Conservation (phyloP, 2,888 invertebrate genomes). For the Trichopoda pennipes region DNA sequence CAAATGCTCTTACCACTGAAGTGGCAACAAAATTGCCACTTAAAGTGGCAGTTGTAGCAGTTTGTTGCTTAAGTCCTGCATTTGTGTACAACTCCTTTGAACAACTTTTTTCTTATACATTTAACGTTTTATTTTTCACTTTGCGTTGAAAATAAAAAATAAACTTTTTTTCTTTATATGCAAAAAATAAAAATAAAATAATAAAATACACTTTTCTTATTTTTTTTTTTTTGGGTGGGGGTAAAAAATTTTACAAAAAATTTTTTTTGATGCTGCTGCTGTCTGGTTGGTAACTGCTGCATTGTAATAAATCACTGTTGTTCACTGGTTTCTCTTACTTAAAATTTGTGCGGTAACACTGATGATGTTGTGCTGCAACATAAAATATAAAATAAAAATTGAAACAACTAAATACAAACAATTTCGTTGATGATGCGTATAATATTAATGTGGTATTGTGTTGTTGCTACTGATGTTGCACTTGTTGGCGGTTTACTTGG, state of each 20-base stretch:
- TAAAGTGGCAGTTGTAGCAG: slow-evolving; percentile 46
- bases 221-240: slow-evolving; percentile 7
- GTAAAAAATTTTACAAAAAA: slow-evolving; percentile 1
- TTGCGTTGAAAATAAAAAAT: slow-evolving; percentile 38
- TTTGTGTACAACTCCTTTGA: slow-evolving; percentile 5
- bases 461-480: slow-evolving; percentile 27
- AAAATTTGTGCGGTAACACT: slow-evolving; percentile 63
- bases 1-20: slow-evolving; percentile 1
- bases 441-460: slow-evolving; percentile 60
- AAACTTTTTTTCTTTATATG: slow-evolving; percentile 11
- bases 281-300: slow-evolving; percentile 64
- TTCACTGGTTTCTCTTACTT: slow-evolving; percentile 59
- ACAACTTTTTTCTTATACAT: slow-evolving; percentile 12
- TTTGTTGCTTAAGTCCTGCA: slow-evolving; percentile 17
- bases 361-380: slow-evolving; percentile 57
- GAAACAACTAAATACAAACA: slow-evolving; percentile 53
- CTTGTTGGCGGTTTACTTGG: slow-evolving; percentile 57
- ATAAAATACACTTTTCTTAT: slow-evolving; percentile 11
- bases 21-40: slow-evolving; percentile 47
- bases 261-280: slow-evolving; percentile 52
- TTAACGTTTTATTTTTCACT: slow-evolving; percentile 53
- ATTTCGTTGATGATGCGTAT: slow-evolving; percentile 65
- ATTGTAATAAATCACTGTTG: slow-evolving; percentile 75
- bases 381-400: slow-evolving; percentile 9
- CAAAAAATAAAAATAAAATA: slow-evolving; percentile 8